These are phyloP conservation scores for Stomorhina lunata DNA, from an alignment of 2,888 invertebrate species.

Conservation along the genomic window DNA sequence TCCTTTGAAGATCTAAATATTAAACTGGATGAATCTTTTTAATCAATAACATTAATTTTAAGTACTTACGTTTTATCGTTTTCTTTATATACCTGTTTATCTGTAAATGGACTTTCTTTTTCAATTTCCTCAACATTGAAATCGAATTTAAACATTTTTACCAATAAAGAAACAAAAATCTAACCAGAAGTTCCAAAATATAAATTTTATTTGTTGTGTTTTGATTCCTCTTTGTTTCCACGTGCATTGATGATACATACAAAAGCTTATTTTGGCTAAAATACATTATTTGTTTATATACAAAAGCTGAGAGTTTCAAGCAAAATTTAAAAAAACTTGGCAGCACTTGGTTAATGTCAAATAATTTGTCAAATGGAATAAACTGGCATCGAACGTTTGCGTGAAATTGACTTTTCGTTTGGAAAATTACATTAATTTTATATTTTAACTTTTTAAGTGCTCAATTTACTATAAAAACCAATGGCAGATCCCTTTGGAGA, in stretches of 20 bases:
- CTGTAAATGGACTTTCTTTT: slow-evolving; percentile 39
- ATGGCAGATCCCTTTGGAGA: slow-evolving; percentile 76
- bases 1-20: background rate
- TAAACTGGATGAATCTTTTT: background rate
- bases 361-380: slow-evolving; percentile 31
- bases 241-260: slow-evolving; percentile 30
- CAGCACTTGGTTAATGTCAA: slow-evolving; percentile 14
- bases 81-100: background rate
- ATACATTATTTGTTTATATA: background rate
- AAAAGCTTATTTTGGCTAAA: background rate
- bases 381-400: slow-evolving; percentile 26
- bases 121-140: slow-evolving; percentile 72
- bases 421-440: slow-evolving; percentile 21
- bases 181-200: background rate
- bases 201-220: slow-evolving; percentile 33
- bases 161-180: no score
- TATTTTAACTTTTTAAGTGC: background rate
- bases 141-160: slow-evolving; percentile 76
- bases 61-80: slow-evolving; percentile 2
- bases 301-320: background rate
- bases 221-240: slow-evolving; percentile 12
- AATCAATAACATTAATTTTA: no score
- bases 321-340: background rate
- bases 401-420: slow-evolving; percentile 34
- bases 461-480: slow-evolving; percentile 8